A percentile compares a stretch with the other conserved stretches of the same genome.
Evolutionary conservation across 2,888 invertebrate species (phyloP).

Genomic region (Sminthurides aquaticus): DNA sequence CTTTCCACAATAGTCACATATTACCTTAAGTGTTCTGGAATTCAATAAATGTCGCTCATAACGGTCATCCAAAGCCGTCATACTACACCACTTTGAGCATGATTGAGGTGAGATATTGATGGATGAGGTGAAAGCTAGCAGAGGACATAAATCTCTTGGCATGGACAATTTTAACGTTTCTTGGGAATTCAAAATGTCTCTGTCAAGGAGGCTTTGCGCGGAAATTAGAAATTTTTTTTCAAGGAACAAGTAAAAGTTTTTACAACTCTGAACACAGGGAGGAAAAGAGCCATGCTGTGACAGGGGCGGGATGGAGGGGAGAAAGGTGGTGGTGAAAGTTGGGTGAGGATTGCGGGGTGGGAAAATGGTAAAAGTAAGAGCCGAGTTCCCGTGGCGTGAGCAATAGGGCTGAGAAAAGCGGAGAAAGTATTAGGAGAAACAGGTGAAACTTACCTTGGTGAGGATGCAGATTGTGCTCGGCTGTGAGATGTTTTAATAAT

Average conservation of each 20-base stretch:
- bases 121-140: neutral
- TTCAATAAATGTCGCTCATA: neutral
- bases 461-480: slow-evolving; percentile 17
- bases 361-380: neutral
- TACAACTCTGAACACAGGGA: too few relatives aligned
- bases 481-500: slow-evolving; percentile 20
- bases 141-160: neutral
- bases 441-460: slow-evolving; percentile 13
- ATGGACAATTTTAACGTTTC: neutral
- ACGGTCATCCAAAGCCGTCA: neutral
- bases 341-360: neutral
- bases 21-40: neutral
- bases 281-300: too few relatives aligned
- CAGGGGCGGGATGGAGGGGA: neutral
- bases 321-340: neutral
- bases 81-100: neutral
- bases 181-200: neutral
- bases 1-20: neutral
- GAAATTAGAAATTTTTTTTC: neutral
- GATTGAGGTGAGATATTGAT: neutral
- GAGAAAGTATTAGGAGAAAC: neutral
- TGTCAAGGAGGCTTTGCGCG: neutral
- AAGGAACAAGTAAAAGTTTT: too few relatives aligned
- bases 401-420: neutral
- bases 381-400: too few relatives aligned